These are phyloP conservation scores for Mythimna ferrago DNA, from an alignment of 2,888 invertebrate genomes.

Conservation along the genomic window DNA sequence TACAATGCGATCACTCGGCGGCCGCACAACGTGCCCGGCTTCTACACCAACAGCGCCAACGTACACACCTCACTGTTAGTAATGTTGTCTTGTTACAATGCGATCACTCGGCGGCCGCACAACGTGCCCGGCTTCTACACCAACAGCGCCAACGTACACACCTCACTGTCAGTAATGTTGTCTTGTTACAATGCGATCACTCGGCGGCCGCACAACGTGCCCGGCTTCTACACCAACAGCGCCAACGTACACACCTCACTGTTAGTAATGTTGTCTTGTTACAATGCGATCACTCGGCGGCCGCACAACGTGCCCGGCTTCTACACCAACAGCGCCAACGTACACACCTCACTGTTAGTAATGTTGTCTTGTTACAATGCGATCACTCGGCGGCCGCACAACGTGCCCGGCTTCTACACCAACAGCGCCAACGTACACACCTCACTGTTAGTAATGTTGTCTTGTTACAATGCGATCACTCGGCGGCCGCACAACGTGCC, in stretches of 20 bases:
- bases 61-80: slow-evolving; percentile 80
- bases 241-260: slow-evolving; percentile 75
- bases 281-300: neutral
- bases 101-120: too few species aligned
- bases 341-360: slow-evolving; percentile 80
- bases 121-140: slow-evolving; percentile 88
- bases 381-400: slow-evolving; percentile 52
- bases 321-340: slow-evolving; percentile 76
- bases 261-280: slow-evolving; percentile 68
- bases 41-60: slow-evolving; percentile 78
- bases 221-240: slow-evolving; percentile 83
- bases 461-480: neutral
- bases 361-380: neutral
- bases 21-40: slow-evolving; percentile 88
- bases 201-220: slow-evolving; percentile 83
- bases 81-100: neutral
- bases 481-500: slow-evolving; percentile 85
- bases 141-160: slow-evolving; percentile 73
- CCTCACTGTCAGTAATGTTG: slow-evolving; percentile 75
- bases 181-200: neutral
- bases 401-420: slow-evolving; percentile 87
- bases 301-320: slow-evolving; percentile 88
- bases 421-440: slow-evolving; percentile 74
- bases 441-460: slow-evolving; percentile 74
- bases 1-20: neutral